Evolutionary conservation across 2,797 vertebrate species (phyloP), one percentile per base, ranked within the genome.

Genomic region (Crenuchus spilurus): DNA sequence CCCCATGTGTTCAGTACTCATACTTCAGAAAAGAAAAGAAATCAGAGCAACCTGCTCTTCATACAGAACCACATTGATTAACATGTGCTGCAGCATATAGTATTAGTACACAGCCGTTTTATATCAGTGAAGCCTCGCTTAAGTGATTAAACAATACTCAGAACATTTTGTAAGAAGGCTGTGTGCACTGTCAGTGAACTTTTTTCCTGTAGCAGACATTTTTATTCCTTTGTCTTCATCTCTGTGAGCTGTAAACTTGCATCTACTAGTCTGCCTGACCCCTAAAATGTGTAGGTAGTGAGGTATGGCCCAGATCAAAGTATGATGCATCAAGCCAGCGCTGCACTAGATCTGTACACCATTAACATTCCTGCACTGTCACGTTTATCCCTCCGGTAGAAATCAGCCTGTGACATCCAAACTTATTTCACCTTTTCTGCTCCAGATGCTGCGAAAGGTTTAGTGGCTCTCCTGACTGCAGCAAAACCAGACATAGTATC

Each of bases 281-380:
- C 7, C 28, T 55, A 16, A 55, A n/a, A 55, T 55, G 52, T n/a
- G 7, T n/a, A 30, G 14, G 37, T 68, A 71, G 67, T 44, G 48
- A 70, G 42, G 44, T 9, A n/a, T 28, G 49, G 66, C 69, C 60
- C 57, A 46, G 60, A 60, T 66, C 54, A 46, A 67, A 14, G 35
- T 65, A 65, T 44, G 61, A 58, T 52, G 52, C 72, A 65, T 72
- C 64, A 67, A 49, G 66, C 65, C 46, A 46, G 65, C 74, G 67
- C 79, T 73, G 39, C 33, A 58, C 39, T 76, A 77, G 70, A 79
- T 80, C 83, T 82, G 80, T 71, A 64, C 58, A 46, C 70, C 83
- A 82, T 84, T 82, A 84, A 84, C 79, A 84, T 82, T 82, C 80
- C 74, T 80, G 57, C 71, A 70, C 74, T 77, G 76, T 81, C 78